Evolutionary conservation across 2,888 invertebrate species (phyloP).

Genomic region (Strigamia maritima): DNA sequence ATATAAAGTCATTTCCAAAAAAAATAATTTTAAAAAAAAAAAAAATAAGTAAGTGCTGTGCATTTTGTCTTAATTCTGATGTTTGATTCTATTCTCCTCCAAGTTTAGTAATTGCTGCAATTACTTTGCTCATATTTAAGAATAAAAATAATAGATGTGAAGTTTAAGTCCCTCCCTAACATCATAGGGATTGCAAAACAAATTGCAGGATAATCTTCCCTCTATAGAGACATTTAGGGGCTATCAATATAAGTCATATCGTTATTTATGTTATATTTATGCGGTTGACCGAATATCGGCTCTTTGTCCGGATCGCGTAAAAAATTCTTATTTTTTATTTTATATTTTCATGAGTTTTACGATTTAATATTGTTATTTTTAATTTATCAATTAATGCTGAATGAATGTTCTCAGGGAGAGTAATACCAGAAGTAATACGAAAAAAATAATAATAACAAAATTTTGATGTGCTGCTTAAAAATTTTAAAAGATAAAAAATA

Average conservation of each 20-base stretch:
- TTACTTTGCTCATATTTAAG: constrained; percentile 13
- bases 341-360: background rate
- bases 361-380: background rate
- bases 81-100: background rate
- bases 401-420: constrained; percentile 20
- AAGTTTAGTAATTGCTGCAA: background rate
- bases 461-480: background rate
- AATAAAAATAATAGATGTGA: background rate
- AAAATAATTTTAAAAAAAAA: background rate
- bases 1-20: no score
- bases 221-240: background rate
- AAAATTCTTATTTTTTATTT: background rate
- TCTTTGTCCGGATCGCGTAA: background rate
- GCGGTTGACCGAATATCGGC: background rate
- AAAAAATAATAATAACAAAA: no score
- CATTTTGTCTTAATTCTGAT: background rate
- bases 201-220: constrained; percentile 26
- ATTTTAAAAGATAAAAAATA: background rate
- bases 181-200: constrained; percentile 25
- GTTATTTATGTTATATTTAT: background rate
- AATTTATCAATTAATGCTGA: background rate
- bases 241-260: constrained; percentile 11
- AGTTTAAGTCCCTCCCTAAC: constrained; percentile 7
- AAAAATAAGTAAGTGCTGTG: background rate
- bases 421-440: background rate